Percentiles rank a stretch among this genome's conserved stretches.
Conservation (phyloP, 1,140 invertebrate species). For the Phenacoccus solenopsis region DNA sequence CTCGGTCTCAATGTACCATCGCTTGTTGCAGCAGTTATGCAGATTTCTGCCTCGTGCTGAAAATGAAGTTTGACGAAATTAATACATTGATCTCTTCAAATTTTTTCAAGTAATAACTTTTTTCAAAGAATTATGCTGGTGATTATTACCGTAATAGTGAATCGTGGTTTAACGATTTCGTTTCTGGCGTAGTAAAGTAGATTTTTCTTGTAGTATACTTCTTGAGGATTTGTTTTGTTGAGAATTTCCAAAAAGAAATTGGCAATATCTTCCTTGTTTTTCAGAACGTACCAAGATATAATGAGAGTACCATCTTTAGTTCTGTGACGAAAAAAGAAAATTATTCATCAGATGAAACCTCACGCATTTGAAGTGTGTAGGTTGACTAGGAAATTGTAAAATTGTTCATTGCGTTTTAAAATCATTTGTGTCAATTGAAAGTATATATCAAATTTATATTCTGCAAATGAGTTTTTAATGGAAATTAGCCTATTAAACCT, state of each 20-base stretch:
- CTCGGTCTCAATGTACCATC: neutral
- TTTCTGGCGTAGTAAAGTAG: neutral
- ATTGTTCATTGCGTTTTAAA: no score
- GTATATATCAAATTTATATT: no score
- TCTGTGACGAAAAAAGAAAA: neutral
- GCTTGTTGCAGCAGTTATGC: neutral
- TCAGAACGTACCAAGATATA: constrained; percentile 1
- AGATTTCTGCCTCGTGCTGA: constrained; percentile 1
- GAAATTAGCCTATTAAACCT: no score
- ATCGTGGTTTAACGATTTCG: constrained; percentile 5
- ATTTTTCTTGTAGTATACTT: constrained; percentile 1
- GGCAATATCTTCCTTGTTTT: constrained; percentile 8
- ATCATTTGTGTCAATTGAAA: no score
- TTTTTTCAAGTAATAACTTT: neutral
- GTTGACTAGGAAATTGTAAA: no score
- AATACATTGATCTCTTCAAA: neutral
- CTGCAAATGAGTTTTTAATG: no score
- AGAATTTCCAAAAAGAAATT: neutral
- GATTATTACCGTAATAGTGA: neutral
- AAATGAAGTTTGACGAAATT: neutral
- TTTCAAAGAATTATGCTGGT: neutral
- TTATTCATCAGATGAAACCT: neutral
- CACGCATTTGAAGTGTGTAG: no score
- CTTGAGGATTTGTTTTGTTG: neutral
- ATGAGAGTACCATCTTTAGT: constrained; percentile 3